These are phyloP conservation scores for Dasyurus viverrinus DNA, from an alignment of 2,113 vertebrate species.

Conservation along the genomic window DNA sequence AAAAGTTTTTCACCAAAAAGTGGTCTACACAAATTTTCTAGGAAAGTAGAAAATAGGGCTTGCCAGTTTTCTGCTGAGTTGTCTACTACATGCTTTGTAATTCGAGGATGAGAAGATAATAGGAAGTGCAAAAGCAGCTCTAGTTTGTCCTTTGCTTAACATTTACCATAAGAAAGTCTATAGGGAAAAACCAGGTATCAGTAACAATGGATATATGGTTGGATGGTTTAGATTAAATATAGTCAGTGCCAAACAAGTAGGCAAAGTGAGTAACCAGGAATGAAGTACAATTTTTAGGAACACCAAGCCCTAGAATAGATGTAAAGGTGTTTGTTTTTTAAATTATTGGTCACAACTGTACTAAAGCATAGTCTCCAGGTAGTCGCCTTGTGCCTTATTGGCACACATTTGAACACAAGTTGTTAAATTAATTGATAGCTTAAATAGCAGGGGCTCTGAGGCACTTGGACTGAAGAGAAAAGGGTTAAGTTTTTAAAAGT, in stretches of 20 bases:
- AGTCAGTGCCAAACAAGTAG: conserved; percentile 14
- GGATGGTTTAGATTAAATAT: conserved; percentile 33
- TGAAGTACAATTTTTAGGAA: conserved; percentile 45
- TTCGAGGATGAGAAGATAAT: conserved; percentile 52
- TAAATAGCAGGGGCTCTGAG: conserved; percentile 33
- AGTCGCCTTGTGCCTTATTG: conserved; percentile 45
- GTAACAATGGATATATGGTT: conserved; percentile 50
- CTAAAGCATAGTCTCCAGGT: conserved; percentile 35
- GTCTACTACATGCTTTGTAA: conserved; percentile 5
- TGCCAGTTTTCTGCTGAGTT: conserved; percentile 36
- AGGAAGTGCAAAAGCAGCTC: conserved; percentile 17
- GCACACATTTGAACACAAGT: background rate
- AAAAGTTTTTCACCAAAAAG: background rate
- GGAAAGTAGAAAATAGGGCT: conserved; percentile 40
- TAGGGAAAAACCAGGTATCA: conserved; percentile 32
- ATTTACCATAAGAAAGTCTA: conserved; percentile 13
- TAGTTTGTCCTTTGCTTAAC: conserved; percentile 32
- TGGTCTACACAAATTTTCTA: conserved; percentile 11
- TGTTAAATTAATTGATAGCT: conserved; percentile 40
- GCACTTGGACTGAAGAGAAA: conserved; percentile 10
- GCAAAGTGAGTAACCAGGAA: background rate
- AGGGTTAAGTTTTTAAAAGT: conserved; percentile 40
- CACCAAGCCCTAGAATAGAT: background rate
- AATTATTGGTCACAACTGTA: conserved; percentile 29
- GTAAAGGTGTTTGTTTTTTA: conserved; percentile 16